Evolutionary conservation across 2,888 invertebrate genomes (phyloP), one percentile per base, ranked within the genome.

Genomic region (Bursaphelenchus okinawaensis): DNA sequence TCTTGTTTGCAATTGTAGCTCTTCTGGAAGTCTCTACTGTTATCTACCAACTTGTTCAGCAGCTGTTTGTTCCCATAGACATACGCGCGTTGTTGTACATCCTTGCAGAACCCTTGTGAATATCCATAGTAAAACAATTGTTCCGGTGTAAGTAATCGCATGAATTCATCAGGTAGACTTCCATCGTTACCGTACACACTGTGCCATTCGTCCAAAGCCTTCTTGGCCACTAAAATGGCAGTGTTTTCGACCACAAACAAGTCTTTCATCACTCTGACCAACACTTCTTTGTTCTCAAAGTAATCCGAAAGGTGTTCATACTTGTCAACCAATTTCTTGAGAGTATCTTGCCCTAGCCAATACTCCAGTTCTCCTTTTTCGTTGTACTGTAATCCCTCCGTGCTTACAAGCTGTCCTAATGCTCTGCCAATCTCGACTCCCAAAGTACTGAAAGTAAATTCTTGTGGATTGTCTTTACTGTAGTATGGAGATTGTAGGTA

Each of bases 371-470:
- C 51, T 4, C 68, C 68, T 27, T 29, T 19, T 19, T 50, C 57
- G 51, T 68, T 63, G 19, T 28, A 68, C 27, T 68, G 67, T 12
- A 68, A 57, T 16, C 68, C 67, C 20, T 50, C 0, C n/a, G 27
- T 26, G 55, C 68, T 62, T 20, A 68, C 91, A 91, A 83, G 92
- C 92, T 83, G 90, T 91, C 80, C 91, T 51, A 66, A 23, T 23
- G 50, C 58, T 40, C 51, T 54, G 29, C 73, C 62, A 24, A 55
- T 19, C 16, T 12, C 24, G 16, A 29, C 12, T 0, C 95, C 95
- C 89, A 95, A 94, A 0, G 92, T 93, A 0, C 95, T 95, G 78
- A 90, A 95, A 52, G 75, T 77, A 12, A 75, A 69, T 8, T 74
- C 65, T 16, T 12, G 16, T 4, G 79, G 79, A 69, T 73, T 77